Percentiles rank a stretch among this genome's conserved stretches.
phyloP scores from a whole-genome alignment of 2,113 vertebrate genomes.

The Perca flavescens region DNA sequence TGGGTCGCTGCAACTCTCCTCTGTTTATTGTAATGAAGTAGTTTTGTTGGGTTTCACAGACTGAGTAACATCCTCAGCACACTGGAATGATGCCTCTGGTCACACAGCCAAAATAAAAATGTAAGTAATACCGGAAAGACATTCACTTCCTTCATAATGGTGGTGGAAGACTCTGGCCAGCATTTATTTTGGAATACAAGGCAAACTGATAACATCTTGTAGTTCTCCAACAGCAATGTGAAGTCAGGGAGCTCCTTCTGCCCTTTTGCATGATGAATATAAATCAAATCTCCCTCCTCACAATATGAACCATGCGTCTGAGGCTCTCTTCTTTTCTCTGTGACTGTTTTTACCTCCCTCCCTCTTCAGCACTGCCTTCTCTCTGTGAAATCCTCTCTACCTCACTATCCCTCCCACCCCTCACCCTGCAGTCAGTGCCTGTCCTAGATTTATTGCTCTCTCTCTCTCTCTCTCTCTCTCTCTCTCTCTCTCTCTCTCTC shows the following conservation, averaged over 20 bases:
- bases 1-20: neutral
- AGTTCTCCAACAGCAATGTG: conserved; percentile 1
- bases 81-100: neutral
- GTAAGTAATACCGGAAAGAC: neutral
- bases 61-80: neutral
- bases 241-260: conserved; percentile 25
- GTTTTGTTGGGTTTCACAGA: conserved; percentile 21
- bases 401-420: conserved; percentile 66
- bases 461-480: conserved; percentile 24
- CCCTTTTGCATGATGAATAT: conserved; percentile 45
- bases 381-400: conserved; percentile 64
- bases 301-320: conserved; percentile 53
- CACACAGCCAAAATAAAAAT: neutral
- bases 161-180: accelerated
- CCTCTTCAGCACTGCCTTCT: conserved; percentile 25
- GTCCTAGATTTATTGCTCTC: conserved; percentile 80
- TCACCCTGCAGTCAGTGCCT: conserved; percentile 82
- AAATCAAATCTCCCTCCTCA: conserved; percentile 59
- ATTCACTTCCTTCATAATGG: neutral
- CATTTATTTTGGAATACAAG: neutral
- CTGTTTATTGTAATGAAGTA: neutral
- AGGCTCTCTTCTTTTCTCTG: conserved; percentile 24
- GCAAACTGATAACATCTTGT: neutral
- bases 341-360: conserved; percentile 45
- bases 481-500: conserved; percentile 32